Conservation (phyloP, 1,140 invertebrate genomes). For the Dryas iulia region DNA sequence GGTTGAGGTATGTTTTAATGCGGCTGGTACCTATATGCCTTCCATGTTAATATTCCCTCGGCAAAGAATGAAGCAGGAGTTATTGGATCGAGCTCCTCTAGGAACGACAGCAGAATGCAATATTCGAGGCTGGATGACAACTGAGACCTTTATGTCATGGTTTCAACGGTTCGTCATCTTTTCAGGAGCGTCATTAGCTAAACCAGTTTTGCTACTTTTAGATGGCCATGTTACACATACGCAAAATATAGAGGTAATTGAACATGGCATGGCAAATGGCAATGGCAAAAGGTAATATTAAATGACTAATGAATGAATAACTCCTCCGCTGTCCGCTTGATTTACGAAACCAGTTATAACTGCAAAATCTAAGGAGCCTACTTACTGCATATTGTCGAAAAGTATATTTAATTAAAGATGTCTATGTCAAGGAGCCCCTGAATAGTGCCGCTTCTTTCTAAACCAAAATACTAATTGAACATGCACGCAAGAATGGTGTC, state of each 20-base stretch:
- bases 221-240: neutral
- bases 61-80: slow-evolving; percentile 45
- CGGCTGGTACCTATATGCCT: slow-evolving; percentile 50
- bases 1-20: slow-evolving; percentile 58
- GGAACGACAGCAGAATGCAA: slow-evolving; percentile 28
- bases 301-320: no score
- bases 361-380: no score
- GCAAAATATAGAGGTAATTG: neutral
- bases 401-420: no score
- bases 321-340: no score
- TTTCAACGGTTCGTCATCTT: slow-evolving; percentile 49
- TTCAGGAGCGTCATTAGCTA: slow-evolving; percentile 17
- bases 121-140: slow-evolving; percentile 52
- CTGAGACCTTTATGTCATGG: slow-evolving; percentile 42
- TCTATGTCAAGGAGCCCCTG: no score
- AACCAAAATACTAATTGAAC: no score
- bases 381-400: no score
- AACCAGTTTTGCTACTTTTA: no score
- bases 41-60: slow-evolving; percentile 58
- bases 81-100: slow-evolving; percentile 45
- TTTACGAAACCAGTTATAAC: no score
- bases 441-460: no score
- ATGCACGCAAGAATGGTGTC: neutral
- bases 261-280: no score
- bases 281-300: no score